Conservation (phyloP, 2,797 vertebrate species). For the Pseudochaenichthys georgianus region DNA sequence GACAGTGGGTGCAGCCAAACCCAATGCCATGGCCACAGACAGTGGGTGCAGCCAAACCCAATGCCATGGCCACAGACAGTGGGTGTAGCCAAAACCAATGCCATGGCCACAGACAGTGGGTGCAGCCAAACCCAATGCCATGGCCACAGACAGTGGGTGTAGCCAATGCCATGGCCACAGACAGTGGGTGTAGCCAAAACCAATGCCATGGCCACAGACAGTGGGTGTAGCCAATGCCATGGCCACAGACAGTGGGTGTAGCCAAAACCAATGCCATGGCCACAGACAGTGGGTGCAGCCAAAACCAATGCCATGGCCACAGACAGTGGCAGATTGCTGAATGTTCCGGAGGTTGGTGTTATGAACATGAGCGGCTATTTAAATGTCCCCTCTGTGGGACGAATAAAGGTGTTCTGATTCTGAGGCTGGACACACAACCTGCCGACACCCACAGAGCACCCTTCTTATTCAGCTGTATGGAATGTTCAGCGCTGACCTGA, state of each 20-base stretch:
- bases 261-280: neutral
- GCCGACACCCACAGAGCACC: constrained; percentile 27
- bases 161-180: constrained; percentile 35
- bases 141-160: too few species aligned
- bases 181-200: constrained; percentile 23
- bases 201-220: too few species aligned
- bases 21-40: too few species aligned
- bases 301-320: constrained; percentile 32
- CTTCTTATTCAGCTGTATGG: constrained; percentile 64
- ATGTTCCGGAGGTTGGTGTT: constrained; percentile 63
- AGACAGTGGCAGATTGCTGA: constrained; percentile 58
- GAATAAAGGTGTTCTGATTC: too few species aligned
- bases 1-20: too few species aligned
- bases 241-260: neutral
- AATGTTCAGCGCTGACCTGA: constrained; percentile 76
- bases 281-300: too few species aligned
- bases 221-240: neutral
- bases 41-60: too few species aligned
- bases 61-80: neutral
- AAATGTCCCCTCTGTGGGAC: too few species aligned
- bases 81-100: neutral
- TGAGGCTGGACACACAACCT: constrained; percentile 45
- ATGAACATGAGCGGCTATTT: constrained; percentile 25
- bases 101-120: neutral
- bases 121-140: constrained; percentile 16